phyloP scores from a whole-genome alignment of 1,140 invertebrate species.

The Drosophila sp. region DNA sequence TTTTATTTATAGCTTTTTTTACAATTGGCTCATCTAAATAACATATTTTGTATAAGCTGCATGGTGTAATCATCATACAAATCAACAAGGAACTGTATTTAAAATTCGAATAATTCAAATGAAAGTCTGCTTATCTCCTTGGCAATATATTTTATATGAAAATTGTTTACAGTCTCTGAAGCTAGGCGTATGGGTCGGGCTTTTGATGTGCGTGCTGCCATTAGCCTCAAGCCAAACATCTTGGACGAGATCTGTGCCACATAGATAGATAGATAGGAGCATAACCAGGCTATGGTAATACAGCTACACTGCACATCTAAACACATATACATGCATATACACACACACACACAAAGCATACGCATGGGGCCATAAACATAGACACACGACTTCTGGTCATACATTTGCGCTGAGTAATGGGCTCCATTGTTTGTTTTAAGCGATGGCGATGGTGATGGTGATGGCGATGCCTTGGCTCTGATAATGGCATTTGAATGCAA shows the following conservation, averaged over 20 bases:
- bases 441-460: constrained; percentile 72
- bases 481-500: constrained; percentile 79
- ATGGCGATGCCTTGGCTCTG: constrained; percentile 72
- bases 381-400: constrained; percentile 52
- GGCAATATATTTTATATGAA: constrained; percentile 45
- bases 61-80: background rate
- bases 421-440: constrained; percentile 78
- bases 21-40: no score
- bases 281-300: constrained; percentile 10
- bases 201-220: constrained; percentile 48
- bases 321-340: constrained; percentile 6
- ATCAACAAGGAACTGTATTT: constrained; percentile 11
- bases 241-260: constrained; percentile 53
- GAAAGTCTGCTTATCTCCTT: constrained; percentile 29
- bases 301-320: background rate
- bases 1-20: background rate
- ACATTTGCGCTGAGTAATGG: constrained; percentile 61
- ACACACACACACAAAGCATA: no score
- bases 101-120: constrained; percentile 33
- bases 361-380: constrained; percentile 17
- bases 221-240: constrained; percentile 48
- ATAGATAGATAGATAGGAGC: constrained; percentile 30
- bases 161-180: constrained; percentile 55
- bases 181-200: constrained; percentile 54
- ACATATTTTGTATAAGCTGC: no score